Conservation (phyloP, 2,888 invertebrate genomes). For the Stenotaenia linearis region DNA sequence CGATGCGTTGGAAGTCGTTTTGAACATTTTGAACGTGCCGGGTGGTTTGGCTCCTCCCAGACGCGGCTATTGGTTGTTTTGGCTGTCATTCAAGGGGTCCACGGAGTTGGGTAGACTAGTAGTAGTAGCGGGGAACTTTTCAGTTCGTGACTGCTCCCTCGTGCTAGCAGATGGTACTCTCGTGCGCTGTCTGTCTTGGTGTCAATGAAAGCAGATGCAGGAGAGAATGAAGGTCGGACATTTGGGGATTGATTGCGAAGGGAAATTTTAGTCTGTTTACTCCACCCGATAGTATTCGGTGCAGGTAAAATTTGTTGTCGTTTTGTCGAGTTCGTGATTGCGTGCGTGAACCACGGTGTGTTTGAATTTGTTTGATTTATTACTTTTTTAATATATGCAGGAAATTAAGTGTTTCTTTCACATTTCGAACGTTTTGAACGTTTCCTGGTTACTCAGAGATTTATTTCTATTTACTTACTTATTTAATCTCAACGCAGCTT, state of each 20-base stretch:
- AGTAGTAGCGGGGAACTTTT: background rate
- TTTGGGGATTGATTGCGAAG: background rate
- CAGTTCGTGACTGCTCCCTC: slow-evolving; percentile 14
- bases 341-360: background rate
- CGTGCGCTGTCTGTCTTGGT: background rate
- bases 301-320: background rate
- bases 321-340: background rate
- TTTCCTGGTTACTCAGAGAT: too few relatives aligned
- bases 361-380: background rate
- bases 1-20: too few relatives aligned
- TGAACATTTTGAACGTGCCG: background rate
- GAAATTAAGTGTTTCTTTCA: background rate
- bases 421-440: too few relatives aligned
- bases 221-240: background rate
- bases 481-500: too few relatives aligned
- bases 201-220: background rate
- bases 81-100: background rate
- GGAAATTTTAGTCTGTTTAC: background rate
- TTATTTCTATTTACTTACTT: too few relatives aligned
- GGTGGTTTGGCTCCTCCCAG: background rate
- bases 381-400: background rate
- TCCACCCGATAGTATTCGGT: background rate
- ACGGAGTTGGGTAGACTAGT: background rate
- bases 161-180: slow-evolving; percentile 12
- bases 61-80: background rate